Evolutionary conservation across 37 sponge, comb jelly and placozoan genomes (phyloP).

Genomic region (Diacarnus erythraeanus): DNA sequence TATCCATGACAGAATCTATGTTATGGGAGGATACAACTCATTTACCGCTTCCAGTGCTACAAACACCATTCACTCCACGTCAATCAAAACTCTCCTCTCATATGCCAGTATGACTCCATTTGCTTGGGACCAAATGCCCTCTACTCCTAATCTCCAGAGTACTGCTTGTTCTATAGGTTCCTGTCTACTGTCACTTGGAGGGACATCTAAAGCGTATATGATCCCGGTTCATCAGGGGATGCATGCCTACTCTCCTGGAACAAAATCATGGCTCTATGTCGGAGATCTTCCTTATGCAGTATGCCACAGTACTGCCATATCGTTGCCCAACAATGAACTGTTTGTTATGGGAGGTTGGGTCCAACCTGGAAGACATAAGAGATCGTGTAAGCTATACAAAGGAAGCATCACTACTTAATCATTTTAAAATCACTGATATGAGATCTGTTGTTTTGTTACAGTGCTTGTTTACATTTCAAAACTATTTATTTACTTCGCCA

Average conservation of each 20-base stretch:
- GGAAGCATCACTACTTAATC: background rate
- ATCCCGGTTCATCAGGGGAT: conserved; percentile 21
- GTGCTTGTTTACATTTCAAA: too few relatives aligned
- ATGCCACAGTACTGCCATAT: conserved; percentile 27
- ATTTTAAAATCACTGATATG: background rate
- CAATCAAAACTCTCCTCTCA: conserved; percentile 19
- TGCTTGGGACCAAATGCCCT: conserved; percentile 1
- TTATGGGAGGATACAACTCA: conserved; percentile 45
- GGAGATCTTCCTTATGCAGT: conserved; percentile 30
- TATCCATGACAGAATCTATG: conserved; percentile 21
- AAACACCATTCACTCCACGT: background rate
- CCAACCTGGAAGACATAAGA: conserved; percentile 15
- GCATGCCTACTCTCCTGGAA: conserved; percentile 13
- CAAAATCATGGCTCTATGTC: conserved; percentile 20
- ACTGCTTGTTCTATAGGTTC: conserved; percentile 17
- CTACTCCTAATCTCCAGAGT: conserved; percentile 29
- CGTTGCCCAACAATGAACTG: conserved; percentile 9
- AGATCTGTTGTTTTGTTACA: too few relatives aligned
- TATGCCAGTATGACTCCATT: background rate
- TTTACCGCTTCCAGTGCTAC: conserved; percentile 18
- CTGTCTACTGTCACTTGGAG: conserved; percentile 37
- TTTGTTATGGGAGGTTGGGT: conserved; percentile 46
- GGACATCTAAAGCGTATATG: conserved; percentile 9
- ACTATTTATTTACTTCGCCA: too few relatives aligned
- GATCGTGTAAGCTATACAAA: conserved; percentile 4